phyloP scores from a whole-genome alignment of 2,888 invertebrate genomes.

The Micropterix aruncella region DNA sequence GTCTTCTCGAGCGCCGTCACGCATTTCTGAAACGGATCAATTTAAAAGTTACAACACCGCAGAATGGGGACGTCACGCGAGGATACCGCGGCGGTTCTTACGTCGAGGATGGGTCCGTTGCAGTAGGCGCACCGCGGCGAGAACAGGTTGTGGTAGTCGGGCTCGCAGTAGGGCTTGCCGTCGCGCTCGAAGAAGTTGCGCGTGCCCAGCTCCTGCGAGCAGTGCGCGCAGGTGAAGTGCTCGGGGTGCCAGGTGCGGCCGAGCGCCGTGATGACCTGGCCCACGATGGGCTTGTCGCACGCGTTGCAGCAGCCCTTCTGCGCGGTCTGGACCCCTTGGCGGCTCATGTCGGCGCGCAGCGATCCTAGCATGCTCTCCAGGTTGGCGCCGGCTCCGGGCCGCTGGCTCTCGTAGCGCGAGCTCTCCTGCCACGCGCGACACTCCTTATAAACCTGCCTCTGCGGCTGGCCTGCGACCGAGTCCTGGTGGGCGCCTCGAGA shows the following conservation, averaged over 20 bases:
- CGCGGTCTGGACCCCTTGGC: constrained; percentile 96
- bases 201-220: constrained; percentile 92
- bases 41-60: constrained; percentile 7
- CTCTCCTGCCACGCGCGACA: constrained; percentile 40
- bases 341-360: constrained; percentile 93
- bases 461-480: constrained; percentile 24
- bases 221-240: constrained; percentile 96
- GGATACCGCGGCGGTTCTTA: constrained; percentile 39
- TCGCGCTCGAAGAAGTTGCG: constrained; percentile 98
- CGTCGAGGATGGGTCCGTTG: constrained; percentile 97
- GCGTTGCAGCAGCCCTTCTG: constrained; percentile 99
- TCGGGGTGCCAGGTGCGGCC: constrained; percentile 99
- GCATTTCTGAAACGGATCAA: constrained; percentile 70
- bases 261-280: constrained; percentile 94
- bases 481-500: constrained; percentile 27
- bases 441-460: constrained; percentile 49
- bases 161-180: constrained; percentile 94
- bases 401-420: constrained; percentile 33
- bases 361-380: constrained; percentile 83
- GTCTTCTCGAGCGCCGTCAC: constrained; percentile 95
- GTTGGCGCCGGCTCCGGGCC: constrained; percentile 40
- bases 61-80: background rate
- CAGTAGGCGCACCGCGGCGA: constrained; percentile 98
- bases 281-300: constrained; percentile 97
- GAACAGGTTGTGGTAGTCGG: constrained; percentile 96